These are phyloP conservation scores for Pentalonia nigronervosa DNA, from an alignment of 1,140 invertebrate species.

Conservation along the genomic window DNA sequence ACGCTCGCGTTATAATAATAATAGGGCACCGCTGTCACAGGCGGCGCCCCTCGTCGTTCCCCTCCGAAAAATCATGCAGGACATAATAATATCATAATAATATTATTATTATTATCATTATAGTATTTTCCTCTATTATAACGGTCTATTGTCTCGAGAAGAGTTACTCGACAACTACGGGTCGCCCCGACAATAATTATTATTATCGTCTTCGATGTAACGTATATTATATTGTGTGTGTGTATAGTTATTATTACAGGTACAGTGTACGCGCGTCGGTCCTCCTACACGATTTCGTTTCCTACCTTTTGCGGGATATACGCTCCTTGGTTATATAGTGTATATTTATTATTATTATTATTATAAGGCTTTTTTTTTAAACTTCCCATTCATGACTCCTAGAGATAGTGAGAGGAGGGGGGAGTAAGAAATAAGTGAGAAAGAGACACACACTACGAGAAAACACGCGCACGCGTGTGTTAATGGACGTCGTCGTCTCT, in stretches of 20 bases:
- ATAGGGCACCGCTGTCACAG: slow-evolving; percentile 17
- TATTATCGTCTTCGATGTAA: slow-evolving; percentile 30
- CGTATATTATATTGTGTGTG: background rate
- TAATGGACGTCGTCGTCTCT: slow-evolving; percentile 26
- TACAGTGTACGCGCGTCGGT: background rate
- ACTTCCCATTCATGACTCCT: slow-evolving; percentile 40
- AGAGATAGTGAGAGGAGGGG: background rate
- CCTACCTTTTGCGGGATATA: background rate
- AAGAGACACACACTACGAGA: background rate
- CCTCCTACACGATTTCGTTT: slow-evolving; percentile 39
- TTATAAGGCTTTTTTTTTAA: slow-evolving; percentile 15
- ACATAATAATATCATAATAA: background rate
- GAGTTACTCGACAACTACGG: background rate
- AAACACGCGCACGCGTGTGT: background rate
- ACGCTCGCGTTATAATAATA: background rate
- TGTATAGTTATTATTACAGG: background rate
- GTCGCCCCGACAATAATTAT: slow-evolving; percentile 24
- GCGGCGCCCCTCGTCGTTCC: too few species aligned
- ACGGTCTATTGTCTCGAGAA: slow-evolving; percentile 40
- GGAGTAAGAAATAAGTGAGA: background rate
- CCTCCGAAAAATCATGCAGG: slow-evolving; percentile 12
- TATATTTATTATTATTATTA: slow-evolving; percentile 8
- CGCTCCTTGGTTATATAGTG: background rate
- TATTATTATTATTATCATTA: background rate
- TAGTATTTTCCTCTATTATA: background rate